phyloP scores from a whole-genome alignment of 1,140 invertebrate species.

The Lasioglossum albipes region DNA sequence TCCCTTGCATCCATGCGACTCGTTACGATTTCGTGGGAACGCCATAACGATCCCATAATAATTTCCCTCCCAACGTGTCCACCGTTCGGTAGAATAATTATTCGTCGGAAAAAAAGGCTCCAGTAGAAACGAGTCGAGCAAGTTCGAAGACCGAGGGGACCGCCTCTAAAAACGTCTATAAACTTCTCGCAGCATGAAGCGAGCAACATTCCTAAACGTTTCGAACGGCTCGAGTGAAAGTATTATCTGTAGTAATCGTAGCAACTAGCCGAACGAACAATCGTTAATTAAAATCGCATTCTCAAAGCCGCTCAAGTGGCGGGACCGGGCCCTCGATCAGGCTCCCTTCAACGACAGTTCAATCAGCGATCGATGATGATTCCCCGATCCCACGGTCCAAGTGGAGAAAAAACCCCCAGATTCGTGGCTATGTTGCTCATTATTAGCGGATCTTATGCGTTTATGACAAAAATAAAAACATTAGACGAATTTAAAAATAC shows the following conservation, averaged over 20 bases:
- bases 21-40: constrained; percentile 64
- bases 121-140: constrained; percentile 13
- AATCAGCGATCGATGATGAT: not conserved
- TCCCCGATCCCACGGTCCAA: not conserved
- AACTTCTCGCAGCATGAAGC: not conserved
- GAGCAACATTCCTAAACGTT: not conserved
- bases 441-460: too few species aligned
- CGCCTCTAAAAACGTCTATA: not conserved
- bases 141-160: not conserved
- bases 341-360: not conserved
- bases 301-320: not conserved
- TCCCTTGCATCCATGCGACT: constrained; percentile 62
- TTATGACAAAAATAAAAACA: too few species aligned
- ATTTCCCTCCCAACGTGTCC: constrained; percentile 6
- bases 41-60: constrained; percentile 41
- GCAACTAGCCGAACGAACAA: constrained; percentile 1
- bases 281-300: constrained; percentile 24
- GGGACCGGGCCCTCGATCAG: not conserved
- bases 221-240: constrained; percentile 19
- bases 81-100: not conserved
- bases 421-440: too few species aligned
- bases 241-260: constrained; percentile 1
- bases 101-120: not conserved
- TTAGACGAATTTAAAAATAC: too few species aligned
- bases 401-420: too few species aligned